phyloP scores from a whole-genome alignment of 1,140 invertebrate genomes.

The Dufourea novaeangliae region DNA sequence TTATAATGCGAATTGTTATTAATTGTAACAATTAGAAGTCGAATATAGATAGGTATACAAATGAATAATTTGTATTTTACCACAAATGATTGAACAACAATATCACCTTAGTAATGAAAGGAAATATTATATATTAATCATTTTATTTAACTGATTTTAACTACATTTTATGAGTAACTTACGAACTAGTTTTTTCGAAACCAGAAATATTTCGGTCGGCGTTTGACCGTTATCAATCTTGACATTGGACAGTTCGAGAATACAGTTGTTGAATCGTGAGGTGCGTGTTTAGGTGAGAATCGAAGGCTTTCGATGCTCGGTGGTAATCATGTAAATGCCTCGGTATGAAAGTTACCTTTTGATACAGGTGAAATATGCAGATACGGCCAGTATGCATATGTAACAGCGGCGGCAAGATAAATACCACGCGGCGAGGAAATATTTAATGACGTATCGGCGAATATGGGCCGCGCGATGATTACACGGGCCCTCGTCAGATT shows the following conservation, averaged over 20 bases:
- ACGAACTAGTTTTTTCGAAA: too few species aligned
- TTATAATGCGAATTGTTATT: too few species aligned
- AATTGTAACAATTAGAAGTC: too few species aligned
- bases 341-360: constrained; percentile 1
- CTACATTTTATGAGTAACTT: too few species aligned
- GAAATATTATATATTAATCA: too few species aligned
- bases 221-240: background rate
- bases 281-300: background rate
- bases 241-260: too few species aligned
- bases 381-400: constrained; percentile 34
- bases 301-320: background rate
- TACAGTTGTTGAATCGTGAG: background rate
- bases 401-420: constrained; percentile 25
- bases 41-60: too few species aligned
- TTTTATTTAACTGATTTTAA: too few species aligned
- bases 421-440: constrained; percentile 35
- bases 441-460: constrained; percentile 44
- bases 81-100: too few species aligned
- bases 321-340: background rate
- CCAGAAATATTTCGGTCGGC: too few species aligned
- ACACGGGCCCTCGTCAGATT: background rate
- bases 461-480: constrained; percentile 21
- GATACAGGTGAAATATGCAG: constrained; percentile 23
- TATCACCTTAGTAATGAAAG: too few species aligned
- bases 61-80: too few species aligned